Evolutionary conservation across 2,113 vertebrate genomes (phyloP).

Genomic region (Thinocorus orbignyianus): DNA sequence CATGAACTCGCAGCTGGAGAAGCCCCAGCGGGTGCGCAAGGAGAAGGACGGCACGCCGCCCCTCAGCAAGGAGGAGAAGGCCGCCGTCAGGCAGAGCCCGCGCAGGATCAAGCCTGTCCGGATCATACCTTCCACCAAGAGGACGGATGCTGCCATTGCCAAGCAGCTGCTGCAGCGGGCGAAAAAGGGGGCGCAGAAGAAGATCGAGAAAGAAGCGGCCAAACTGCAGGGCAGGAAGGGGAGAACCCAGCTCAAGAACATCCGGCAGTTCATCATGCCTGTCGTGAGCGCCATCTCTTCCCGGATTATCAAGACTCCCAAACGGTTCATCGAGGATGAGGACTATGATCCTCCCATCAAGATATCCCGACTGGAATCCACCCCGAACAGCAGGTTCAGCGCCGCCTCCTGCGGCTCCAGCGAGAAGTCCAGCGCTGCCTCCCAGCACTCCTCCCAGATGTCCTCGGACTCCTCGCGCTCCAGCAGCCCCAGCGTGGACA

Average conservation of each 20-base stretch:
- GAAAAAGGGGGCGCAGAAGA: slow-evolving; percentile 91
- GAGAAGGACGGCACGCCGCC: slow-evolving; percentile 79
- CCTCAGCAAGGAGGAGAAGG: slow-evolving; percentile 76
- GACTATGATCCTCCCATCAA: slow-evolving; percentile 91
- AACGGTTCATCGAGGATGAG: slow-evolving; percentile 97
- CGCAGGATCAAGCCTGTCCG: slow-evolving; percentile 92
- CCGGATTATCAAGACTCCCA: slow-evolving; percentile 96
- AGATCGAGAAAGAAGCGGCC: slow-evolving; percentile 89
- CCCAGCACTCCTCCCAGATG: slow-evolving; percentile 95
- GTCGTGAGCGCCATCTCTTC: slow-evolving; percentile 96
- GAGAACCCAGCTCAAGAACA: slow-evolving; percentile 95
- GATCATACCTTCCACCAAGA: slow-evolving; percentile 93
- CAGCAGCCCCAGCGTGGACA: slow-evolving; percentile 94
- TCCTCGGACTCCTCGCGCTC: slow-evolving; percentile 96
- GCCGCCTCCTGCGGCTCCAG: slow-evolving; percentile 92
- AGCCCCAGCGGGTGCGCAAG: slow-evolving; percentile 81
- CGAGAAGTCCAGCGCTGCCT: slow-evolving; percentile 88
- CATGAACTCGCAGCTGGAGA: slow-evolving; percentile 82
- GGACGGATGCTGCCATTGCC: slow-evolving; percentile 93
- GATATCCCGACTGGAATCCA: slow-evolving; percentile 86
- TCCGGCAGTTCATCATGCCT: slow-evolving; percentile 98
- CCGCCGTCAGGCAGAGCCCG: slow-evolving; percentile 89
- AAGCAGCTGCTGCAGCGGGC: slow-evolving; percentile 96
- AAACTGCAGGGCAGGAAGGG: slow-evolving; percentile 84
- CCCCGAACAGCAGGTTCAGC: slow-evolving; percentile 87